A percentile compares a stretch with the other conserved stretches of the same genome.
phyloP scores from a whole-genome alignment of 2,888 invertebrate genomes.

The Caenorhabditis doughertyi region DNA sequence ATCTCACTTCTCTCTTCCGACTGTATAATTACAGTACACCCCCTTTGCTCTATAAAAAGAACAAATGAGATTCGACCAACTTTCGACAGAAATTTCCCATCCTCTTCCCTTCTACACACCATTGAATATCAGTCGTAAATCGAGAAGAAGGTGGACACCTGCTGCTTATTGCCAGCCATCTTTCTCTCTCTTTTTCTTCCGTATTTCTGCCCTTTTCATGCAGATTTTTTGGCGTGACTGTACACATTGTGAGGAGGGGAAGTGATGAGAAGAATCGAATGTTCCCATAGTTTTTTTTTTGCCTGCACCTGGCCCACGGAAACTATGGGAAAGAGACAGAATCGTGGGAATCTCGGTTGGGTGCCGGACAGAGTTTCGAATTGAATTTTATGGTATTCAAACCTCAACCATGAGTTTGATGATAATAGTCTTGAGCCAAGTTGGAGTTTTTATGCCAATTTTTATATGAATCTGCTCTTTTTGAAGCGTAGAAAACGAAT shows the following conservation, averaged over 20 bases:
- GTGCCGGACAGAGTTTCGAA: too few relatives aligned
- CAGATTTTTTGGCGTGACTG: slow-evolving; percentile 20
- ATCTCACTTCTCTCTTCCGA: slow-evolving; percentile 38
- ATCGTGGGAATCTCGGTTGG: slow-evolving; percentile 1
- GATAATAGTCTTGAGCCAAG: too few relatives aligned
- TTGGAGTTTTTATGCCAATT: too few relatives aligned
- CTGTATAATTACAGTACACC: slow-evolving; percentile 53
- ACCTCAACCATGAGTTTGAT: too few relatives aligned
- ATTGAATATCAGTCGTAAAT: slow-evolving; percentile 60
- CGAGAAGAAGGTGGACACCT: slow-evolving; percentile 44
- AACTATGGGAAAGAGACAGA: background rate
- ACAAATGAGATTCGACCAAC: slow-evolving; percentile 6
- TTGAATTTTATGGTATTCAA: too few relatives aligned
- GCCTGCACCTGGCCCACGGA: slow-evolving; percentile 10
- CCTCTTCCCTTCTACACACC: slow-evolving; percentile 19
- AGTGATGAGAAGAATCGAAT: background rate
- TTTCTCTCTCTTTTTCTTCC: background rate
- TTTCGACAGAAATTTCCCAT: slow-evolving; percentile 6
- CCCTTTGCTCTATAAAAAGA: background rate
- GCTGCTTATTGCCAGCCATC: slow-evolving; percentile 19
- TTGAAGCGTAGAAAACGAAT: too few relatives aligned
- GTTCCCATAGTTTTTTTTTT: slow-evolving; percentile 12
- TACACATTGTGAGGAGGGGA: background rate
- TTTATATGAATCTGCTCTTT: too few relatives aligned
- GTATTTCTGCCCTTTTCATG: slow-evolving; percentile 13